Conservation (phyloP, 2,797 vertebrate genomes). For the Prunella strophiata region DNA sequence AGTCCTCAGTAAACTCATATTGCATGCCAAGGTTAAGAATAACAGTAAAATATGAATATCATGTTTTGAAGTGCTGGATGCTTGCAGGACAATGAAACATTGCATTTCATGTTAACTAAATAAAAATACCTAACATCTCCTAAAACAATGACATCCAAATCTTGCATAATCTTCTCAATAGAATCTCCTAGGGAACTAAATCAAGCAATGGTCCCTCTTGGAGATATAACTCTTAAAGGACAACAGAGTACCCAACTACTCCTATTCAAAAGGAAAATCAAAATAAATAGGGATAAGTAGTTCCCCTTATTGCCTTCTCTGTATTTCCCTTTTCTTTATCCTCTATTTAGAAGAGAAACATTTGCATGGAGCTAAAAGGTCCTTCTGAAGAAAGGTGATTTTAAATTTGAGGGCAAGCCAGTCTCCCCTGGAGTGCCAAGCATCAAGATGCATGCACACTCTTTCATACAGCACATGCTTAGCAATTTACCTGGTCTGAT, state of each 20-base stretch:
- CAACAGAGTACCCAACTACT: background rate
- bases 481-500: conserved; percentile 67
- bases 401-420: background rate
- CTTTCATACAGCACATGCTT: background rate
- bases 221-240: background rate
- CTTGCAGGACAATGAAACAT: background rate
- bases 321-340: background rate
- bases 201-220: background rate
- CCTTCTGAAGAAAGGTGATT: background rate
- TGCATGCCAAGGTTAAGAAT: background rate
- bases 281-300: background rate
- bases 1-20: conserved; percentile 5
- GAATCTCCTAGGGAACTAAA: conserved; percentile 23
- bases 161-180: background rate
- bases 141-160: background rate
- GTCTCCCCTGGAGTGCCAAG: background rate
- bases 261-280: background rate
- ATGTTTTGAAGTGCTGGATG: background rate
- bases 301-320: background rate
- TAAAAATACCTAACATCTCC: background rate
- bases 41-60: background rate
- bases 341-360: background rate
- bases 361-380: background rate
- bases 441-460: background rate
- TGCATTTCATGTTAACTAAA: background rate